Evolutionary conservation across 23 tunicate species (phyloP), one percentile per base, ranked within the genome.

Genomic region (Trididemnum miniatum): DNA sequence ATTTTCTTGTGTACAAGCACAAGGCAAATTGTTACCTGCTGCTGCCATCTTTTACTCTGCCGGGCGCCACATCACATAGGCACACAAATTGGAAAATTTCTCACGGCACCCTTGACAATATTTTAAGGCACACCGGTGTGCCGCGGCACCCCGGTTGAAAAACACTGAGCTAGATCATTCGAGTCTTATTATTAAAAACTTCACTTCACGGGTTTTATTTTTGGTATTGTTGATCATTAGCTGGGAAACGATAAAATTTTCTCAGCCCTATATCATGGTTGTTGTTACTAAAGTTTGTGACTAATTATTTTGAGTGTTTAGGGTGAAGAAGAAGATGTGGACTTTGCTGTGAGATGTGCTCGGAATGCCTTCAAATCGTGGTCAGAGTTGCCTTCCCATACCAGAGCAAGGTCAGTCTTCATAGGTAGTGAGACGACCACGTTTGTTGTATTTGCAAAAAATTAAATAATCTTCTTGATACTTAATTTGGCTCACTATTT

Each of bases 291-390:
- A 7, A 44, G 49, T 9, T 18, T 40, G 27, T n/a, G 15, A 9
- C 9, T 44, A 44, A 44, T 7, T 44, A 44, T 44, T 9, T 44
- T 44, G 54, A 49, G n/a, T 62, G 27, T 62, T 62, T 52, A 95
- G 95, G 98, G 98, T 40, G 82, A 65, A 39, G 85, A 85, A 71
- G 95, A 85, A 59, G 98, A 95, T 85, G 95, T 89, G 28, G 71
- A 95, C 33, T 49, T 51, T 77, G 98, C 98, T 24, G 98, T 95
- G 37, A 63, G 71, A 27, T 82, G 88, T 82, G 98, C 98, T 0
- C 35, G 82, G 9, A 73, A 89, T 59, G 98, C 98, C 50, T 86
- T 69, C 74, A 85, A 85, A 65, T 83, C 88, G 30, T 95, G 98
- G 98, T 80, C 96, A 35, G 54, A 85, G 51, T 54, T 89, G 35